Evolutionary conservation across 1,140 invertebrate species (phyloP).

Genomic region (Metaphire vulgaris): DNA sequence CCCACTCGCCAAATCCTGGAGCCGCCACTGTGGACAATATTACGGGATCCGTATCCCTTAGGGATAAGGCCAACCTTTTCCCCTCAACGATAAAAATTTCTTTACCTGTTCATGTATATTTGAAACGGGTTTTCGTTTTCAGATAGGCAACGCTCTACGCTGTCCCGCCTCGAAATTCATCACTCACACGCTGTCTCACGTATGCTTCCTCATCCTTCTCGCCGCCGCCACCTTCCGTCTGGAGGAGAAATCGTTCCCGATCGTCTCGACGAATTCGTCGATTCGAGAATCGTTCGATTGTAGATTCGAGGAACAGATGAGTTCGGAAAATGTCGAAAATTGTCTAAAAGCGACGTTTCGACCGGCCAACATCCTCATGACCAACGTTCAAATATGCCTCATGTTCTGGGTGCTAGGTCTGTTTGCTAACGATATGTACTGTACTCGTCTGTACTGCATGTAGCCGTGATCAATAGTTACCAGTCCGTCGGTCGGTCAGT

Average conservation of each 20-base stretch:
- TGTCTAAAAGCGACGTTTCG: constrained; percentile 45
- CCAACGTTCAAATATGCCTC: constrained; percentile 51
- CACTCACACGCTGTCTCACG: constrained; percentile 45
- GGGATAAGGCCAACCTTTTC: too few relatives aligned
- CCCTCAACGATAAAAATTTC: too few relatives aligned
- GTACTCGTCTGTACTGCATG: too few relatives aligned
- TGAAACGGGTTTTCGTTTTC: too few relatives aligned
- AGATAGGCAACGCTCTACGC: constrained; percentile 43
- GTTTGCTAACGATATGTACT: too few relatives aligned
- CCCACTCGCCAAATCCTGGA: too few relatives aligned
- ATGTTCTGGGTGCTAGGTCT: constrained; percentile 52
- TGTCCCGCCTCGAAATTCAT: constrained; percentile 50
- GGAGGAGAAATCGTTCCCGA: constrained; percentile 28
- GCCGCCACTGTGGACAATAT: too few relatives aligned
- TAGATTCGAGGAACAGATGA: constrained; percentile 35
- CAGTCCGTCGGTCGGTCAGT: too few relatives aligned
- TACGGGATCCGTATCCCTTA: too few relatives aligned
- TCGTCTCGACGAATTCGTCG: constrained; percentile 35
- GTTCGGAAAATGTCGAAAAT: constrained; percentile 45
- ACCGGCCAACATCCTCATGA: constrained; percentile 48
- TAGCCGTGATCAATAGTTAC: too few relatives aligned
- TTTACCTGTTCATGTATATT: too few relatives aligned
- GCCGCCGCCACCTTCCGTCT: constrained; percentile 47
- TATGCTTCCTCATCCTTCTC: constrained; percentile 49
- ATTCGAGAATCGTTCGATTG: constrained; percentile 34